Evolutionary conservation across 2,113 vertebrate species (phyloP), one percentile per base, ranked within the genome.

Genomic region (Pluvialis apricaria): DNA sequence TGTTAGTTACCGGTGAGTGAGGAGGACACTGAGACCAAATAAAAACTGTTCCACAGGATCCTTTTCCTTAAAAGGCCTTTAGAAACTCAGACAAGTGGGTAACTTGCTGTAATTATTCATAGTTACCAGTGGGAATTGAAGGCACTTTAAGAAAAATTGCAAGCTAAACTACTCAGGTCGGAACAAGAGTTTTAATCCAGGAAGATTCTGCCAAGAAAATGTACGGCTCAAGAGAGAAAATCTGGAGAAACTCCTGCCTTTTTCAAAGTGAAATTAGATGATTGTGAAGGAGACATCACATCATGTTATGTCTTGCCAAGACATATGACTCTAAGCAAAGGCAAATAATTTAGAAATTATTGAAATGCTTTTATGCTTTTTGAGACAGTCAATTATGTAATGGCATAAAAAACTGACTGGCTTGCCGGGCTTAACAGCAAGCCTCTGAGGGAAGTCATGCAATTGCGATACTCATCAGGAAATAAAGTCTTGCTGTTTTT

Each of bases 221-320:
- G 32, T 20, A 26, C 1, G 4, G 26, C 62, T 85, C 18, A 12
- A 77, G 69, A 86, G 71, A 71, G 69, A 88, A 51, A 62, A 88
- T 82, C 40, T 42, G 54, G 81, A 94, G 86, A 61, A 89, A 85
- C 31, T 92, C 22, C 62, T 69, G 29, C 36, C 80, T 85, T 86
- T 81, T 91, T 85, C 71, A 36, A 36, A 88, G 51, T 51, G 51
- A 93, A 94, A 83, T 95, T 28, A 87, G 70, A 61, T 86, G 55
- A 70, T 73, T 72, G n/a, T 54, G 38, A 87, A 94, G 89, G 88
- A 97, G 95, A 97, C 86, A 95, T 96, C 84, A 82, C 95, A 85
- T 95, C 94, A 96, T 88, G 73, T 82, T 82, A 7, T n/a, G 31
- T 94, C 91, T 92, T 96, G 94, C 94, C 91, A 96, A 88, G 89